Conservation (phyloP, 2,113 vertebrate species). For the Heterocephalus glaber region DNA sequence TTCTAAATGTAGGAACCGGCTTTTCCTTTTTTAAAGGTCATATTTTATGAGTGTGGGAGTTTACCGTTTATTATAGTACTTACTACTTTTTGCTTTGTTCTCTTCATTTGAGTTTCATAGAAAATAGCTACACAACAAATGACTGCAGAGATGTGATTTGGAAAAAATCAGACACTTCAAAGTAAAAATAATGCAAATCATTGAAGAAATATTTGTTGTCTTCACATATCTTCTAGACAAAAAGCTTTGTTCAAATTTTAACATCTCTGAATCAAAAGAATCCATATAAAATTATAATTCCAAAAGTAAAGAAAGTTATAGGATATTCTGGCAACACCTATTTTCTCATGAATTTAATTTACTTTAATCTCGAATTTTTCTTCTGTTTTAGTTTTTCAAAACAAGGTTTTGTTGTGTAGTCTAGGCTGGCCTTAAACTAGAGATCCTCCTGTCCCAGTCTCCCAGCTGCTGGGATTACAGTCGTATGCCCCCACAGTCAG, state of each 20-base stretch:
- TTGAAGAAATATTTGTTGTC: slow-evolving; percentile 4
- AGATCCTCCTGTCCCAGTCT: background rate
- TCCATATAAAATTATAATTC: background rate
- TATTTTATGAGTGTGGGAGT: slow-evolving; percentile 25
- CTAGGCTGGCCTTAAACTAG: background rate
- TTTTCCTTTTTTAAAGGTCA: background rate
- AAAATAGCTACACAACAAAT: slow-evolving; percentile 53
- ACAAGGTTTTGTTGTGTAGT: background rate
- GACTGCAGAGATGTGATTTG: slow-evolving; percentile 20
- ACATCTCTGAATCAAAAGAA: background rate
- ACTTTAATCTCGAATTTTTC: background rate
- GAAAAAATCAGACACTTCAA: background rate
- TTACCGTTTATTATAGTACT: background rate
- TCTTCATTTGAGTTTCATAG: slow-evolving; percentile 62
- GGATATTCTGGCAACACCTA: background rate
- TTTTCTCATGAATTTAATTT: background rate
- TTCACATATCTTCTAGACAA: background rate
- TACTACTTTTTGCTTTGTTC: slow-evolving; percentile 41
- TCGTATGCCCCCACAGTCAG: background rate
- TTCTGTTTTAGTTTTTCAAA: background rate
- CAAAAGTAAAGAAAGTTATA: background rate
- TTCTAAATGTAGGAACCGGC: slow-evolving; percentile 21
- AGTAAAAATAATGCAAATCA: background rate
- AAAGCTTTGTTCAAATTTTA: background rate
- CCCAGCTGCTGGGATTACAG: background rate